phyloP scores from a whole-genome alignment of 2,888 invertebrate species.

The Meloe dianella region DNA sequence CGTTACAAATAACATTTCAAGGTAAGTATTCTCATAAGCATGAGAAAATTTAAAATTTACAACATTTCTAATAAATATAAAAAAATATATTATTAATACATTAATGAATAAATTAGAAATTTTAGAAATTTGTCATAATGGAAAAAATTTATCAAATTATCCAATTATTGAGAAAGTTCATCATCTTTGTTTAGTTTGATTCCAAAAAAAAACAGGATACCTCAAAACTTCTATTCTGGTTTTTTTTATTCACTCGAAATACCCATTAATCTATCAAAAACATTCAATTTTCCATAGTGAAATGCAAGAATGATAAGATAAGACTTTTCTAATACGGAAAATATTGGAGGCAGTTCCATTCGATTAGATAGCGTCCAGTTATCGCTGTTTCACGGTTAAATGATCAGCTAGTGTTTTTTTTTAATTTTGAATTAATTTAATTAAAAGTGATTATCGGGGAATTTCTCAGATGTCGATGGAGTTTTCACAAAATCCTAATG shows the following conservation, averaged over 20 bases:
- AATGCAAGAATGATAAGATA: background rate
- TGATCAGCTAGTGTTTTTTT: background rate
- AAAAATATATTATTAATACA: background rate
- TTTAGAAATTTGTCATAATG: background rate
- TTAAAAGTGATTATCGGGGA: background rate
- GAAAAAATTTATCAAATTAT: background rate
- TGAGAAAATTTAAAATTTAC: background rate
- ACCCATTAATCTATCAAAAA: background rate
- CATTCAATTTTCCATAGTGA: background rate
- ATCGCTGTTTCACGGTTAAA: background rate
- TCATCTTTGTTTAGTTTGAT: background rate
- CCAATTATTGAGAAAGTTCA: background rate
- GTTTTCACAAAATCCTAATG: background rate
- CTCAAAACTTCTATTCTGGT: background rate
- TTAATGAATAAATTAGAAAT: slow-evolving; percentile 8
- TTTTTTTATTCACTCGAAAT: background rate
- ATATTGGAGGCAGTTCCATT: background rate
- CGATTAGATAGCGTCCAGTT: background rate
- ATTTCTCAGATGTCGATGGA: background rate
- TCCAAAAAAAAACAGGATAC: background rate
- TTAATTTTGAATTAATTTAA: background rate
- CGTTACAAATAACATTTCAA: slow-evolving; percentile 2
- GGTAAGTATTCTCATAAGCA: background rate
- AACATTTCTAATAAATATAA: background rate
- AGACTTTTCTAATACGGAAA: background rate